Conservation (phyloP, 2,797 vertebrate species). For the Meriones psammophilus region DNA sequence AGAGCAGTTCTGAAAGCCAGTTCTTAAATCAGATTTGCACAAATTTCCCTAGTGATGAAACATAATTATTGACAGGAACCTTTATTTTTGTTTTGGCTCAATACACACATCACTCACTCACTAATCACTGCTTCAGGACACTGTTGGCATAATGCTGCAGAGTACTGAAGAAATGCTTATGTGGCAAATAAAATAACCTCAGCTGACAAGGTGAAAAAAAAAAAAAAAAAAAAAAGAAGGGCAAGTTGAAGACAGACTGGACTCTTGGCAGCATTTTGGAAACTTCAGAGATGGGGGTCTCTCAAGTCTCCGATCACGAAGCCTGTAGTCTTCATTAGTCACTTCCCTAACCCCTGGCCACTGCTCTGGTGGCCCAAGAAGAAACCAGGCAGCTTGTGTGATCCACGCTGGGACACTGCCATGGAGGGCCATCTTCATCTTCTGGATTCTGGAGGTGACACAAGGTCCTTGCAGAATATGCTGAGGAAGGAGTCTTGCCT, state of each 20-base stretch:
- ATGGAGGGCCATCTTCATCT: background rate
- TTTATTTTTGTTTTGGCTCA: slow-evolving; percentile 38
- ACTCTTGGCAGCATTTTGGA: background rate
- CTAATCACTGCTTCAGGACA: background rate
- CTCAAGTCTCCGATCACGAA: background rate
- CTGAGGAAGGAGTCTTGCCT: background rate
- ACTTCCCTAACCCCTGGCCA: background rate
- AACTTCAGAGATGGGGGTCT: background rate
- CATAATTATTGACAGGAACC: background rate
- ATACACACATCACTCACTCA: background rate
- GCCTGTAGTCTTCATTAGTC: background rate
- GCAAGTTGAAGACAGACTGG: slow-evolving; percentile 75
- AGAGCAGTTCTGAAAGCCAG: slow-evolving; percentile 78
- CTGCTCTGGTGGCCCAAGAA: too few species aligned
- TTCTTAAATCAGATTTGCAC: slow-evolving; percentile 75
- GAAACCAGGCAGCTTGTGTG: background rate
- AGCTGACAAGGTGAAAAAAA: slow-evolving; percentile 82
- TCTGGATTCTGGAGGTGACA: background rate
- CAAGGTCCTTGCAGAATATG: background rate
- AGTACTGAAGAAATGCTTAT: background rate
- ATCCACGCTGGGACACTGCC: too few species aligned
- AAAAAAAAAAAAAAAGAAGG: slow-evolving; percentile 85
- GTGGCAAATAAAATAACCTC: background rate
- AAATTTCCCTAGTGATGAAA: background rate
- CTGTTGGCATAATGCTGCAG: background rate